Evolutionary conservation across 2,797 vertebrate species (phyloP), one percentile per base, ranked within the genome.

Genomic region (Pelochelys cantorii): DNA sequence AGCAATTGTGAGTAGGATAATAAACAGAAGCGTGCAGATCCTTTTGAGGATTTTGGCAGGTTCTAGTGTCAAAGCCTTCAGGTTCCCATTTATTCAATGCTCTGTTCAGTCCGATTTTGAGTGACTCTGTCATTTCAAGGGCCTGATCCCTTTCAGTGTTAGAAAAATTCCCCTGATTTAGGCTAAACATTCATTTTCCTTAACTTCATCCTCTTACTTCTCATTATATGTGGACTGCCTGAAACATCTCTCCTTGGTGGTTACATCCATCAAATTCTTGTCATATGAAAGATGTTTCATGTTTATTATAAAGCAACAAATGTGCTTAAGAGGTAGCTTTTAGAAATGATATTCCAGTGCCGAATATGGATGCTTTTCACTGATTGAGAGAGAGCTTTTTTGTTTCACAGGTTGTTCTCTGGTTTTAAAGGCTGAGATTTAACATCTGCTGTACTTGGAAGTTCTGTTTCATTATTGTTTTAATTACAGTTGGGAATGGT

Each of bases 31-130:
- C 4, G 27, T 65, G 29, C 15, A 65, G 31, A 12, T 7, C 18
- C 37, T 5, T 59, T 85, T 55, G 0, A 1, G 84, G 34, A 23
- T 81, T 78, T 68, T 5, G 48, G 22, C 53, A 55, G 9, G 1
- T 85, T 88, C 84, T 68, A 22, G 80, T 53, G 81, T 20, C 84
- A 53, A 83, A 81, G 56, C 71, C 37, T 55, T 25, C n/a, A 84
- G 62, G 23, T 57, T 22, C 9, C n/a, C 18, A 12, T 23, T 71
- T 37, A 71, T 37, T 71, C 34, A 37, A 2, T 37, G 68, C 34
- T 71, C 34, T 71, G 18, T 23, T 71, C 18, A 71, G 34, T 37
- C 34, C 68, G 18, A 10, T 71, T 71, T 22, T 71, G 20, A 12
- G 34, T 71, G 68, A 71, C 20, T 37, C n/a, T 11, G 29, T 68